Evolutionary conservation across 2,113 vertebrate species (phyloP), one percentile per base, ranked within the genome.

Genomic region (Elachura formosa): DNA sequence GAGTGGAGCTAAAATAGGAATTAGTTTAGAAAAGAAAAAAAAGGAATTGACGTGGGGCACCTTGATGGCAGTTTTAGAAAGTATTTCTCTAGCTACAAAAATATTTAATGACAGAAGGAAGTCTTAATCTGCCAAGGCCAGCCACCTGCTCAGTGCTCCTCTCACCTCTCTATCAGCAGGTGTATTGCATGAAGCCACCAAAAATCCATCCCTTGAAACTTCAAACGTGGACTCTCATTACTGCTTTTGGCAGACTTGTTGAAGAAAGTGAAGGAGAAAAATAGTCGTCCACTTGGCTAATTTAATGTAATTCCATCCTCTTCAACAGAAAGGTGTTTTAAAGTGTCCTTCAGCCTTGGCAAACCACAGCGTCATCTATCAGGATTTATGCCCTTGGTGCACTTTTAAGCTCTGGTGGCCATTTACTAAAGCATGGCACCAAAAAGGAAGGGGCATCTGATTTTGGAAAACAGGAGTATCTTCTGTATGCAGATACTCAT

Each of bases 201-300:
- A 45, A 89, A 63, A 71, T 64, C 61, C 40, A 8, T 58, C 48
- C 69, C 66, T 81, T 3, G 3, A 68, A 51, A 58, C 51, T 31
- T 51, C 49, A 36, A 80, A 64, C 0, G 0, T 4, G 1, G 28
- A 61, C 26, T 0, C 0, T 54, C 46, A 3, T 79, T 49, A 2
- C 63, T 77, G 76, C 75, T 49, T 76, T 67, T 36, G 58, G 48
- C 66, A 89, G 66, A 11, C 40, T 22, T 14, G 3, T 22, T 75
- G 1, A 14, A 40, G 45, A 68, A 52, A 3, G 13, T 10, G 28
- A 90, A 93, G 59, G 54, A 69, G 40, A 72, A 54, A 80, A 83
- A 45, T 6, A 48, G 7, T 72, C 52, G 31, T 69, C 55, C 5
- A 2, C 68, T 76, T 7, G 4, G 62, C 21, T 73, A 33, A 48